A percentile compares a stretch with the other conserved stretches of the same genome.
These are phyloP conservation scores for Drosophila busckii DNA, from an alignment of 1,140 invertebrate genomes.

Conservation along the genomic window DNA sequence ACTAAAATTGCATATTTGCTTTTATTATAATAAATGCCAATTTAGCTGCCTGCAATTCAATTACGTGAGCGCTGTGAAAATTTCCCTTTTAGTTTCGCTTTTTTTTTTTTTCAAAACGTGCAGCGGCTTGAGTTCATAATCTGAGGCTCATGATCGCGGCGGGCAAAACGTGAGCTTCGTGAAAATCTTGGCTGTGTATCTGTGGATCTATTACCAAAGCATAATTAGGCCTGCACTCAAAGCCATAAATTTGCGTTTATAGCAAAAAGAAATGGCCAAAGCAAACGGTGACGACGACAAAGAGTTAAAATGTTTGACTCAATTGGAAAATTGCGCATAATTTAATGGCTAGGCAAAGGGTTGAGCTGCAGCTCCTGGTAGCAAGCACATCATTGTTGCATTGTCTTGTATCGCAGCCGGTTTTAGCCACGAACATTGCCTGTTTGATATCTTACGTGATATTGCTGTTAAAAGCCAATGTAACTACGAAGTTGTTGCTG, in stretches of 20 bases:
- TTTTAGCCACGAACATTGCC: slow-evolving; percentile 1
- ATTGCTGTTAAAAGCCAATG: slow-evolving; percentile 39
- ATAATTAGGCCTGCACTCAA: slow-evolving; percentile 29
- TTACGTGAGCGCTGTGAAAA: slow-evolving; percentile 71
- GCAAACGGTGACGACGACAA: slow-evolving; percentile 27
- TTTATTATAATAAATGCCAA: slow-evolving; percentile 77
- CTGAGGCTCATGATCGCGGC: slow-evolving; percentile 34
- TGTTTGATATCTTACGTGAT: slow-evolving; percentile 22
- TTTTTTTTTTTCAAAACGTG: slow-evolving; percentile 47
- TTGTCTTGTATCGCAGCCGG: slow-evolving; percentile 2
- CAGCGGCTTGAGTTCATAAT: slow-evolving; percentile 53
- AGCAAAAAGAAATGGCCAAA: slow-evolving; percentile 17
- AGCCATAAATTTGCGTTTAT: slow-evolving; percentile 48
- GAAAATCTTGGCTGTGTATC: slow-evolving; percentile 20
- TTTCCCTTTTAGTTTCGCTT: slow-evolving; percentile 56
- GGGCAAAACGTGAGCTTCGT: slow-evolving; percentile 58
- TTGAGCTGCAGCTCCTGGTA: slow-evolving; percentile 18
- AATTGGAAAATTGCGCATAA: slow-evolving; percentile 67
- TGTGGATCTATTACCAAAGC: slow-evolving; percentile 26
- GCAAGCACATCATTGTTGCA: neutral
- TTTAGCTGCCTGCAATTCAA: slow-evolving; percentile 73
- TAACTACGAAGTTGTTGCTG: slow-evolving; percentile 19
- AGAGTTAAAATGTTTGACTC: slow-evolving; percentile 52
- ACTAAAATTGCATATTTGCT: slow-evolving; percentile 74
- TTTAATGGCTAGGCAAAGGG: slow-evolving; percentile 38